Evolutionary conservation across 64 coral and sea anemone species (phyloP), one percentile per base, ranked within the genome.

Genomic region (Montipora capricornis): DNA sequence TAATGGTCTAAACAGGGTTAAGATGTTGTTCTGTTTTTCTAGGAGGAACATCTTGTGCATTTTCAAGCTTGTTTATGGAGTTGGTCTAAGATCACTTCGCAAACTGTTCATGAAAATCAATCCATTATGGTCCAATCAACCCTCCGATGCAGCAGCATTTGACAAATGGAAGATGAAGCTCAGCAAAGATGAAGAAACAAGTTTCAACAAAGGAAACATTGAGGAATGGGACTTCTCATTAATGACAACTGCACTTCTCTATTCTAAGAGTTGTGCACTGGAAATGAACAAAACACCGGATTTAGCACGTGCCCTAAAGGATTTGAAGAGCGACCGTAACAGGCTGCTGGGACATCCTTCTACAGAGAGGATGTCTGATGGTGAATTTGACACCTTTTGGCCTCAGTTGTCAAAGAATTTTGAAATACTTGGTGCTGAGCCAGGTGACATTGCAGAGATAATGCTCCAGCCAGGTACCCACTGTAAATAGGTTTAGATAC

Each of bases 151-250:
- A 24, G 70, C 49, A 20, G 22, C 49, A 3, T 49, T 96, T 70
- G 90, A 77, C 58, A 78, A 78, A 17, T 84, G 95, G 0, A 83
- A 58, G 8, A 96, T 96, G 95, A 51, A 64, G 16, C 24, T 96
- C 19, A 84, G 55, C 3, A 62, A 68, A 14, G 78, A 92, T 17
- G 85, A 92, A 52, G 26, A 19, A 77, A 8, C 24, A 1, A 10
- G 26, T 11, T 96, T 96, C 49, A 89, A 73, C 44, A 48, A 61
- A 20, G 95, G 95, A 7, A 37, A 96, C 87, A 96, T 96, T 17
- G 10, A 89, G 44, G 11, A 92, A 45, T 96, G 95, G 95, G 95
- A 96, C 47, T 91, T 96, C 47, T 96, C 95, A 47, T 87, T 96
- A 17, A 81, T 96, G 55, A 96, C 95, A 19, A 96, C 95, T 9